A percentile compares a stretch with the other conserved stretches of the same genome.
Conservation (phyloP, 2,797 vertebrate species). For the Bovichtus variegatus region DNA sequence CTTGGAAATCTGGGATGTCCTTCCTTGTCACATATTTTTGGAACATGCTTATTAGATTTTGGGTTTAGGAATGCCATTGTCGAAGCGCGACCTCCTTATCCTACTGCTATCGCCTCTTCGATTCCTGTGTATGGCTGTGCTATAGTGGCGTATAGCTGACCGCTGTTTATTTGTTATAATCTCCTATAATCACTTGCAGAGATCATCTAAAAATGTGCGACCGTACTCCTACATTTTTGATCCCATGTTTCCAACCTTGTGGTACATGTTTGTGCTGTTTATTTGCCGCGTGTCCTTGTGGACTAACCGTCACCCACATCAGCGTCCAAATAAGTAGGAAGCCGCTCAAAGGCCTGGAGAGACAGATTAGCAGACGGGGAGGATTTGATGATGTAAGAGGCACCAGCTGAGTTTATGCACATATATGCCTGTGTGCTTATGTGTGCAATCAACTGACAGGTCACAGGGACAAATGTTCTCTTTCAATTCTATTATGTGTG, state of each 20-base stretch:
- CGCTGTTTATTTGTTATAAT: too few relatives aligned
- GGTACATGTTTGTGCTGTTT: background rate
- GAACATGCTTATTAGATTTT: too few relatives aligned
- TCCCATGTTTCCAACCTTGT: background rate
- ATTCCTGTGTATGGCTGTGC: too few relatives aligned
- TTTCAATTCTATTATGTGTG: constrained; percentile 33
- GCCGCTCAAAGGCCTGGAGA: constrained; percentile 1
- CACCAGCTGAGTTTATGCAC: constrained; percentile 12
- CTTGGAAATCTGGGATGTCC: too few relatives aligned
- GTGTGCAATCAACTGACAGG: constrained; percentile 43
- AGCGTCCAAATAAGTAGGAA: constrained; percentile 32
- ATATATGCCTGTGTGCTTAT: background rate
- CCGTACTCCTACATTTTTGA: background rate
- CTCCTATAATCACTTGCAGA: background rate
- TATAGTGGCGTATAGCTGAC: too few relatives aligned
- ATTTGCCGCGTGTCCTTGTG: constrained; percentile 14
- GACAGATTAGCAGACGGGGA: constrained; percentile 20
- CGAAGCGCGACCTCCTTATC: too few relatives aligned
- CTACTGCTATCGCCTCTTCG: too few relatives aligned
- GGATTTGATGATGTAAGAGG: constrained; percentile 49
- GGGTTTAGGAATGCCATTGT: too few relatives aligned
- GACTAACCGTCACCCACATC: background rate
- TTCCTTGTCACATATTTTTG: too few relatives aligned
- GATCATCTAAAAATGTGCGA: background rate
- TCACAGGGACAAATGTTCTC: constrained; percentile 16